Conservation (phyloP, 2,888 invertebrate species). For the Pyralis farinalis region DNA sequence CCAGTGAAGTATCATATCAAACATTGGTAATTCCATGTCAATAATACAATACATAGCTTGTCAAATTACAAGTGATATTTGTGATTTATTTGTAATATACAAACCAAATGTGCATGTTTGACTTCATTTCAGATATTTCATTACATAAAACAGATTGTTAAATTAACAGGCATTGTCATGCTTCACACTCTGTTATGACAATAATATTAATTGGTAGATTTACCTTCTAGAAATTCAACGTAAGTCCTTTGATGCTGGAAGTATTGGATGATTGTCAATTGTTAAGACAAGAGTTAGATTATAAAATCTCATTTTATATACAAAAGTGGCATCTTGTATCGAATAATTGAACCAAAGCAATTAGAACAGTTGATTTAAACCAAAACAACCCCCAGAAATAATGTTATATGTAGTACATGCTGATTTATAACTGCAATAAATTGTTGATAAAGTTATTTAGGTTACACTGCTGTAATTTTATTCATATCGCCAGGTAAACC, state of each 20-base stretch:
- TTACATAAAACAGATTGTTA: neutral
- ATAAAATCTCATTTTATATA: slow-evolving; percentile 26
- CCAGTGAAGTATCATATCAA: neutral
- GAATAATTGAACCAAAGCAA: slow-evolving; percentile 42
- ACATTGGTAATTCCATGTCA: neutral
- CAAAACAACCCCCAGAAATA: slow-evolving; percentile 14
- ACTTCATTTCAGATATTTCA: neutral
- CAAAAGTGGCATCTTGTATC: slow-evolving; percentile 21
- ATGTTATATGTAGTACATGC: too few relatives aligned
- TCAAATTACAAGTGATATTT: neutral
- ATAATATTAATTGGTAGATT: slow-evolving; percentile 14
- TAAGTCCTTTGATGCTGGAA: slow-evolving; percentile 12
- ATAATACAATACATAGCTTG: slow-evolving; percentile 2
- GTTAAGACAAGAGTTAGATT: slow-evolving; percentile 30
- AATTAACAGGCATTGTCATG: slow-evolving; percentile 10
- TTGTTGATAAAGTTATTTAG: slow-evolving; percentile 21
- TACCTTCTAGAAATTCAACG: slow-evolving; percentile 7
- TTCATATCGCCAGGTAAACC: slow-evolving; percentile 40
- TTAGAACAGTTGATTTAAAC: slow-evolving; percentile 24
- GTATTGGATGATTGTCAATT: slow-evolving; percentile 43
- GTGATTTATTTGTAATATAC: too few relatives aligned
- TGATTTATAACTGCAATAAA: neutral
- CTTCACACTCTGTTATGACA: slow-evolving; percentile 18
- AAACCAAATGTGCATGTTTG: neutral
- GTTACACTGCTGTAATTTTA: slow-evolving; percentile 38